Evolutionary conservation across 2,797 vertebrate species (phyloP).

Genomic region (Chlorospingus flavigularis): DNA sequence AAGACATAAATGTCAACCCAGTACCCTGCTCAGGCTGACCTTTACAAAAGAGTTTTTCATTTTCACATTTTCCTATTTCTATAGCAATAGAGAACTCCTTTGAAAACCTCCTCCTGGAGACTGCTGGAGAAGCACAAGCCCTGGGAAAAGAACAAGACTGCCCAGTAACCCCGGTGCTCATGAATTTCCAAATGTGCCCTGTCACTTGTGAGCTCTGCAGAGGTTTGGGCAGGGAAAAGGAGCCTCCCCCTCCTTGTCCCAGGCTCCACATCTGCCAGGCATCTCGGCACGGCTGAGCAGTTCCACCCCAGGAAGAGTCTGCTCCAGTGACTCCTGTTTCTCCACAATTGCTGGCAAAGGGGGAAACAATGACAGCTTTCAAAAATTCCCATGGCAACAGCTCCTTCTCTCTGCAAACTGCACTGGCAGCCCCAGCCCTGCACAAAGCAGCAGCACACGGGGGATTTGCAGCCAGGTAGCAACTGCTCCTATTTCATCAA

Average conservation of each 20-base stretch:
- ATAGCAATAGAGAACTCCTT: not conserved
- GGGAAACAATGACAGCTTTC: not conserved
- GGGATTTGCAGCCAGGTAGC: not conserved
- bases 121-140: not conserved
- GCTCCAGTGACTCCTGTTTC: not conserved
- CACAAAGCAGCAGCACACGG: not conserved
- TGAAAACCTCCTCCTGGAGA: not conserved
- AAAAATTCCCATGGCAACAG: slow-evolving; percentile 58
- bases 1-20: slow-evolving; percentile 47
- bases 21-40: slow-evolving; percentile 22
- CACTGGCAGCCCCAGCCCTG: not conserved
- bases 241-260: not conserved
- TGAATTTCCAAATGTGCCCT: not conserved
- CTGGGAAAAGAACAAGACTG: not conserved
- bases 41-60: slow-evolving; percentile 5
- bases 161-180: not conserved
- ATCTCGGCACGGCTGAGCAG: rapidly evolving
- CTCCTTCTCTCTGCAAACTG: not conserved
- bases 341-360: not conserved
- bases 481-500: not conserved
- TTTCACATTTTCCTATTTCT: slow-evolving; percentile 18
- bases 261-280: not conserved
- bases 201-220: not conserved
- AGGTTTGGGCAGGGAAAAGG: not conserved
- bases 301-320: not conserved